Conservation (phyloP, 2,797 vertebrate genomes). For the Enteromius afrohamiltoni region DNA sequence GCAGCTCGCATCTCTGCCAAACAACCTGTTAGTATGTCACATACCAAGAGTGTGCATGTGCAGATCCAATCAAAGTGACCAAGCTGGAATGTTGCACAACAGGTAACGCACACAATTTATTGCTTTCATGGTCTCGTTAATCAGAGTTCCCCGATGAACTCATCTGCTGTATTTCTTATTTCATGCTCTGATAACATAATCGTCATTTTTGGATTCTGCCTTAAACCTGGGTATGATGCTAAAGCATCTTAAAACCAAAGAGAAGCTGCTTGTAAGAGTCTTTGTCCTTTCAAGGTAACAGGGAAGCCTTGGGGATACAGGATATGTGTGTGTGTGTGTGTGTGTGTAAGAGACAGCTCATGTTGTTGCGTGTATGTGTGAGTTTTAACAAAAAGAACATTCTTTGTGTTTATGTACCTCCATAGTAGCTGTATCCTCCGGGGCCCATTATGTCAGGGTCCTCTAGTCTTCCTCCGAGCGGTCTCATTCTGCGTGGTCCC, state of each 20-base stretch:
- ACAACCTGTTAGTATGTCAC: background rate
- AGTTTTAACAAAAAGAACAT: background rate
- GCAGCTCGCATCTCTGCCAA: background rate
- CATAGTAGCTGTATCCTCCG: slow-evolving; percentile 88
- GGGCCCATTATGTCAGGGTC: slow-evolving; percentile 90
- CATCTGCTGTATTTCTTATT: background rate
- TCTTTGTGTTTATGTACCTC: slow-evolving; percentile 77
- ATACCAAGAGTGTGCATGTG: background rate
- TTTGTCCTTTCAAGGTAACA: slow-evolving; percentile 55
- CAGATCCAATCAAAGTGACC: background rate
- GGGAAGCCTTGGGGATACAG: slow-evolving; percentile 21
- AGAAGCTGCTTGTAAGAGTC: slow-evolving; percentile 2
- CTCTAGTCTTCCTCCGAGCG: slow-evolving; percentile 88
- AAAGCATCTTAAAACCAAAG: background rate
- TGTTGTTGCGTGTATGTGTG: slow-evolving; percentile 7
- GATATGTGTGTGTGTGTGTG: no score
- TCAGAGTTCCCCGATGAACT: background rate
- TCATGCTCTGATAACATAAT: background rate
- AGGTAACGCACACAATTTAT: background rate
- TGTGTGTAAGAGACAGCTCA: slow-evolving; percentile 1
- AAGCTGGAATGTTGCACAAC: background rate
- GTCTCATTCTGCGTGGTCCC: slow-evolving; percentile 90
- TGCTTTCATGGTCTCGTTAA: background rate
- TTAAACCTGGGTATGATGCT: background rate
- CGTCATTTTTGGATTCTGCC: background rate